Evolutionary conservation across 2,888 invertebrate genomes (phyloP).

Genomic region (Clivina fossor): DNA sequence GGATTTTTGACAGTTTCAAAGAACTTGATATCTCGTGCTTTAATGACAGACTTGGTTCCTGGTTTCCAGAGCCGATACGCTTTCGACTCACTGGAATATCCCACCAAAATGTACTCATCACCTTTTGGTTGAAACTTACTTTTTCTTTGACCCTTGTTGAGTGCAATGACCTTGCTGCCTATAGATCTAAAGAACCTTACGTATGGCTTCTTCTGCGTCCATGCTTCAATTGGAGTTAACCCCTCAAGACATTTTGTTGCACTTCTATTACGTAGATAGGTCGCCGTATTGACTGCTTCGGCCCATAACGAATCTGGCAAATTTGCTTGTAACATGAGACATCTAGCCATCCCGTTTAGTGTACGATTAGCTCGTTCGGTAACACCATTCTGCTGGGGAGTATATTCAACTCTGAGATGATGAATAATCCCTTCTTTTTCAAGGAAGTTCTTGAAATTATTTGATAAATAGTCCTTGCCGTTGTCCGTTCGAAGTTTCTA

Average conservation of each 20-base stretch:
- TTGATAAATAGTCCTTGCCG: slow-evolving; percentile 30
- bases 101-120: background rate
- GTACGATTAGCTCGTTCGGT: slow-evolving; percentile 44
- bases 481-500: slow-evolving; percentile 35
- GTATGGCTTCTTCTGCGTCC: slow-evolving; percentile 37
- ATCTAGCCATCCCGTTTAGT: slow-evolving; percentile 42
- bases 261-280: slow-evolving; percentile 38
- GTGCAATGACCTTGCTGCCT: slow-evolving; percentile 35
- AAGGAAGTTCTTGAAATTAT: slow-evolving; percentile 35
- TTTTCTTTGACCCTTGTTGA: slow-evolving; percentile 11
- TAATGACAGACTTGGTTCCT: background rate
- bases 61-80: background rate
- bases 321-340: slow-evolving; percentile 41
- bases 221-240: slow-evolving; percentile 36
- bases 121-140: slow-evolving; percentile 16
- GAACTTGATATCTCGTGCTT: slow-evolving; percentile 7
- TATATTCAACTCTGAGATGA: slow-evolving; percentile 42
- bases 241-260: slow-evolving; percentile 28
- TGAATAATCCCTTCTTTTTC: slow-evolving; percentile 39
- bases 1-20: slow-evolving; percentile 6
- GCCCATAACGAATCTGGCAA: slow-evolving; percentile 42
- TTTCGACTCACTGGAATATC: slow-evolving; percentile 4
- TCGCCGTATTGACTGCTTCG: slow-evolving; percentile 42
- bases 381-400: slow-evolving; percentile 44
- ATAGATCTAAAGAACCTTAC: slow-evolving; percentile 37